Conservation (phyloP, 2,888 invertebrate genomes). For the Didymodactylos carnosus region DNA sequence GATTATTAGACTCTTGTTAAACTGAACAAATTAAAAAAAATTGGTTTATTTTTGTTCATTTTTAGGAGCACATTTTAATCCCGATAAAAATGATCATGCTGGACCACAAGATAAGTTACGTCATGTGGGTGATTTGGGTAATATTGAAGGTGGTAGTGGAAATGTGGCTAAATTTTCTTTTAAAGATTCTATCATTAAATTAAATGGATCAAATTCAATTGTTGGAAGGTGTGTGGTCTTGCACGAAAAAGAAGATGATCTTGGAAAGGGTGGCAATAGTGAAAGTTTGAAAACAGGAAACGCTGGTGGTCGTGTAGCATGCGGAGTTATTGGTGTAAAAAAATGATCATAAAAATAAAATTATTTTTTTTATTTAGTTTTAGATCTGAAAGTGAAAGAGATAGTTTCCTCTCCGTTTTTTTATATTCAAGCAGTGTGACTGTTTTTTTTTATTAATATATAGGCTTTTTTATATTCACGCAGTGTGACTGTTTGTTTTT, state of each 20-base stretch:
- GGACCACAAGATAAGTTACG: constrained; percentile 49
- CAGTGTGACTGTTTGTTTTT: too few species aligned
- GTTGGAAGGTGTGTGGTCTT: constrained; percentile 33
- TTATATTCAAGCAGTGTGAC: background rate
- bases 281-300: background rate
- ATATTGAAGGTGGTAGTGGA: constrained; percentile 24
- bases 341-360: background rate
- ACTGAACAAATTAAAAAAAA: constrained; percentile 36
- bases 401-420: too few species aligned
- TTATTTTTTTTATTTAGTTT: background rate
- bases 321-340: constrained; percentile 5
- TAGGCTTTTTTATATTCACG: too few species aligned
- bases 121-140: constrained; percentile 62
- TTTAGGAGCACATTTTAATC: constrained; percentile 82
- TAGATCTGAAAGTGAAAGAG: background rate
- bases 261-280: constrained; percentile 56
- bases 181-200: constrained; percentile 22
- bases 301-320: constrained; percentile 8
- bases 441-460: background rate
- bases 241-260: constrained; percentile 75
- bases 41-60: constrained; percentile 51
- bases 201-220: constrained; percentile 28
- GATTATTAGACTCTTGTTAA: background rate
- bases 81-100: constrained; percentile 57
- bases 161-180: constrained; percentile 24